Evolutionary conservation across 1,140 invertebrate species (phyloP).

Genomic region (Ditylenchus dipsaci): DNA sequence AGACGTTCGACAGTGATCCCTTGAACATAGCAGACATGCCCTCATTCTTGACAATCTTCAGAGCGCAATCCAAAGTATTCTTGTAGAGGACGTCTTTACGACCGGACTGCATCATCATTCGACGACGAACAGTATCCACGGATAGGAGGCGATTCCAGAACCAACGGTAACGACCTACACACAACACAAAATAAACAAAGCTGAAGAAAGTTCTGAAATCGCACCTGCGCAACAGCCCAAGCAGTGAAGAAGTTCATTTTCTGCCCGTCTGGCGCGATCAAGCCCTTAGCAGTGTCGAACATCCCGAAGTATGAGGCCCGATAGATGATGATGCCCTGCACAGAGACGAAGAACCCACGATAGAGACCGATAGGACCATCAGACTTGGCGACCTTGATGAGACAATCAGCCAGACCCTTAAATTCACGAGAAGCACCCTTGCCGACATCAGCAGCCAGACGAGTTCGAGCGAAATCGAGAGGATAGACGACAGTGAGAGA

Average conservation of each 20-base stretch:
- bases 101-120: too few species aligned
- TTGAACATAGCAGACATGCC: too few species aligned
- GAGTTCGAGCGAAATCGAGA: conserved; percentile 58
- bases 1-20: too few species aligned
- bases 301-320: conserved; percentile 59
- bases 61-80: conserved; percentile 62
- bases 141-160: too few species aligned
- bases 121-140: conserved; percentile 64
- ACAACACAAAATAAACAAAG: conserved; percentile 66
- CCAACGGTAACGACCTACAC: too few species aligned
- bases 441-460: conserved; percentile 56
- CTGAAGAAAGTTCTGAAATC: conserved; percentile 64
- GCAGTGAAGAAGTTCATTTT: conserved; percentile 57
- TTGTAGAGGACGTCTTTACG: conserved; percentile 64
- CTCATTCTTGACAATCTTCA: conserved; percentile 63
- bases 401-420: conserved; percentile 56
- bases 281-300: conserved; percentile 57
- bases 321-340: conserved; percentile 59
- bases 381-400: conserved; percentile 56
- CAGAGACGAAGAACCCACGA: conserved; percentile 58
- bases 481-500: conserved; percentile 59
- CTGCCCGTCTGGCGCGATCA: conserved; percentile 51
- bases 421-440: conserved; percentile 53
- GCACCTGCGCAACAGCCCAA: conserved; percentile 57
- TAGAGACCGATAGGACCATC: conserved; percentile 58